Evolutionary conservation across 1,140 invertebrate genomes (phyloP).

Genomic region (Cydia amplana): DNA sequence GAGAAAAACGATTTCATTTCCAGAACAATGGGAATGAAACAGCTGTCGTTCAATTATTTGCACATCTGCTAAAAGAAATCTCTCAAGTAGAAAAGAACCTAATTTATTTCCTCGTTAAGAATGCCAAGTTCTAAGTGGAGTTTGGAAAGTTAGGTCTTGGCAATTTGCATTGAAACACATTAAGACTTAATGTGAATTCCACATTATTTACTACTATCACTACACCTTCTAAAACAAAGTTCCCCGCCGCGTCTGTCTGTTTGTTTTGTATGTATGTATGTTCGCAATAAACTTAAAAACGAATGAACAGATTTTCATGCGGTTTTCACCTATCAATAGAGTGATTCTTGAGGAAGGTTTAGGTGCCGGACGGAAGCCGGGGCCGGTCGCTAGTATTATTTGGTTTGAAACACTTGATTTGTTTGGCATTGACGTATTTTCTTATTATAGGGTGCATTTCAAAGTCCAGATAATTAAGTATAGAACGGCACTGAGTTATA

Average conservation of each 20-base stretch:
- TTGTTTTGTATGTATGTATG: too few relatives aligned
- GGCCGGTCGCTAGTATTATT: neutral
- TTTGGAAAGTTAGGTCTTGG: slow-evolving; percentile 17
- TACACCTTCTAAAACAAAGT: too few relatives aligned
- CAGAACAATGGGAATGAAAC: slow-evolving; percentile 19
- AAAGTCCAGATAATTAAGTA: slow-evolving; percentile 11
- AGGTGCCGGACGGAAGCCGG: too few relatives aligned
- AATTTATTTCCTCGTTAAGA: slow-evolving; percentile 16
- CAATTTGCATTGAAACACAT: neutral
- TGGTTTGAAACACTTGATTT: slow-evolving; percentile 3
- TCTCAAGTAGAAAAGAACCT: neutral
- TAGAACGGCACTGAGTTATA: slow-evolving; percentile 12
- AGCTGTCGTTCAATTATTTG: slow-evolving; percentile 23
- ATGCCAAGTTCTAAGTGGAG: neutral
- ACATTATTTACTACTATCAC: neutral
- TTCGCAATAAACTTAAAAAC: too few relatives aligned
- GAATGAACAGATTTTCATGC: too few relatives aligned
- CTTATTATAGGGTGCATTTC: slow-evolving; percentile 18
- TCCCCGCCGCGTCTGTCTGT: too few relatives aligned
- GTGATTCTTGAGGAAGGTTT: too few relatives aligned
- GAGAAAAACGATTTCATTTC: slow-evolving; percentile 2
- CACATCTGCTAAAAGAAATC: slow-evolving; percentile 11
- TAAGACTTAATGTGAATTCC: neutral
- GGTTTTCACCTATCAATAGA: too few relatives aligned
- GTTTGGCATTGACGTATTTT: neutral